Evolutionary conservation across 2,888 invertebrate genomes (phyloP), one percentile per base, ranked within the genome.

Genomic region (Plebejus anna): DNA sequence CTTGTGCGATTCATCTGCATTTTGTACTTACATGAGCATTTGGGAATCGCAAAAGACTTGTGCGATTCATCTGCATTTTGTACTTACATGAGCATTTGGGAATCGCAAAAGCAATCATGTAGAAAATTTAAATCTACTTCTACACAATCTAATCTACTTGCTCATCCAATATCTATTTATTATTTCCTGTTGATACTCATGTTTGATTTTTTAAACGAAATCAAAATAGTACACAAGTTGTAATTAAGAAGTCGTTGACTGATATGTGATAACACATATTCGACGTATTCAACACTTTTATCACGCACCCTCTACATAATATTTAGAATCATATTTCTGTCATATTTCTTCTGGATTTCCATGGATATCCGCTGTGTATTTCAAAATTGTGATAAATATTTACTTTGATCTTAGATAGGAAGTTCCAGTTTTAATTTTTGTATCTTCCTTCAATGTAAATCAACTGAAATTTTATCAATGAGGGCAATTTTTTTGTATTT

Each of bases 251-350:
- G 66, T 16, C 66, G 66, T 66, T 66, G 66, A 66, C 66, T 36
- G 66, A 66, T 66, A 66, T 36, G 32, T 36, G 66, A 66, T 66
- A 66, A 66, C 66, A 66, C 16, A 66, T 13, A 66, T 66, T 36
- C 66, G 32, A 36, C 66, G 66, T 32, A 66, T 66, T 11, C 22
- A 66, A 32, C 28, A 66, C 32, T 36, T 55, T 66, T 66, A 66
- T 66, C 66, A 32, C 11, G 13, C 61, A 61, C 66, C 5, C 32
- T 66, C 66, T 66, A 32, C 66, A 66, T 32, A 36, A 11, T 28
- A 22, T 22, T 22, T 0, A 22, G 6, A 61, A 22, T 61, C 61
- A 22, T 61, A 61, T 61, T 61, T 61, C 28, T 61, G 61, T 61
- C 28, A 61, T 11, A 61, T 9, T 61, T 28, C 28, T 61, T 61